Evolutionary conservation across 2,113 vertebrate species (phyloP), one percentile per base, ranked within the genome.

Genomic region (Azemiops feae): DNA sequence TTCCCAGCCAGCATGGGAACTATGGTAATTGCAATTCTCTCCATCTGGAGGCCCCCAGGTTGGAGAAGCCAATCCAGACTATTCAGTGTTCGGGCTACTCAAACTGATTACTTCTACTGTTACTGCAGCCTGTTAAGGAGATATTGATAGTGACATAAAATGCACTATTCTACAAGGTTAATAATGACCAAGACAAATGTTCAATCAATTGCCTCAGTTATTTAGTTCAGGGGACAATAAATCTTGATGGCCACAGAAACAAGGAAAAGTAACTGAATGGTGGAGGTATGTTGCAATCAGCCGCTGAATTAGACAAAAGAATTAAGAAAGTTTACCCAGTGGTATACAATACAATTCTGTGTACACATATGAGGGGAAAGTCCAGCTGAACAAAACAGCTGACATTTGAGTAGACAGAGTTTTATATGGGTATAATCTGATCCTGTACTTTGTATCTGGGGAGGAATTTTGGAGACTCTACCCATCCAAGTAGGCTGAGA

Each of bases 181-280:
- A 89, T 85, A 85, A 85, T 89, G 69, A 45, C 34, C 52, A 92
- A 55, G 64, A 89, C 88, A 85, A 89, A 92, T 50, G 25, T 57
- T 85, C 60, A 89, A 34, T 85, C 92, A 92, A 85, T 92, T 92
- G n/a, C 64, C 53, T 85, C 34, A 30, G 50, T 81, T 57, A 89
- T 45, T 92, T 92, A 92, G 53, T 43, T 92, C 60, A 47, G 53
- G 39, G 64, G 92, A 89, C 22, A 58, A 92, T 92, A 92, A 92
- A 92, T 85, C 88, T 81, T 85, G 18, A 92, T 89, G 74, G 91
- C 12, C 52, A 85, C 12, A n/a, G 87, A 92, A 85, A 74, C 57
- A 54, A 92, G 50, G 60, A 92, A 89, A n/a, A 81, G 50, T 74
- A 74, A 74, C 87, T 34, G 16, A 47, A 43, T n/a, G 7, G 5